Evolutionary conservation across 2,113 vertebrate species (phyloP), one percentile per base, ranked within the genome.

Genomic region (Eurystomus gularis): DNA sequence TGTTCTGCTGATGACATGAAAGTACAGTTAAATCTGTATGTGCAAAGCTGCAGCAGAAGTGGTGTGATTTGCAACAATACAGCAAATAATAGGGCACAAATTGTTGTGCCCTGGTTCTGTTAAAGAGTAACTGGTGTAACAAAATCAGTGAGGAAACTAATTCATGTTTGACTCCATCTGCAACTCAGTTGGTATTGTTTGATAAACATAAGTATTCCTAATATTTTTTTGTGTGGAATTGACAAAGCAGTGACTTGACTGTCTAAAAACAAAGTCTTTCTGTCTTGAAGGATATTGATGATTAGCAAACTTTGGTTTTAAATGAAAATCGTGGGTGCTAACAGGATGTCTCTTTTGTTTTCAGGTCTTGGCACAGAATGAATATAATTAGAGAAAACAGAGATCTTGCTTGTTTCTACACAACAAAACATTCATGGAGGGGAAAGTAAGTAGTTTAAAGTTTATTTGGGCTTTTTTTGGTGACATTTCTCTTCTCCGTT

Each of bases 381-480:
- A 99, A 99, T 96, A 97, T 99, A 98, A 98, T 99, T 97, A 99
- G 99, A 97, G 99, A 99, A 94, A 99, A 99, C 98, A 99, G 98
- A 98, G 99, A 99, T 98, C 97, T 99, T 98, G 99, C 99, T 97
- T 99, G 99, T 98, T 99, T 99, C 98, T 99, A 99, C 93, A 99
- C 99, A 94, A 99, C 99, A 97, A 99, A 99, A 97, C 99, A 99
- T 98, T 99, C 99, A 91, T 99, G 99, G 99, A 99, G 99, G 93
- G 99, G 99, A 94, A 99, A 99, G 99, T 99, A 99, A 99, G 99
- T 98, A 81, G 19, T 86, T 69, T 78, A 46, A 86, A 91, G 6
- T 88, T 95, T 69, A 11, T 44, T 25, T 49, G 49, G 0, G 0
- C 4, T 11, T 26, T 66, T 82, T 71, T 82, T 10, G 78, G 21